Conservation (phyloP, 2,888 invertebrate genomes). For the Chirona hameri region DNA sequence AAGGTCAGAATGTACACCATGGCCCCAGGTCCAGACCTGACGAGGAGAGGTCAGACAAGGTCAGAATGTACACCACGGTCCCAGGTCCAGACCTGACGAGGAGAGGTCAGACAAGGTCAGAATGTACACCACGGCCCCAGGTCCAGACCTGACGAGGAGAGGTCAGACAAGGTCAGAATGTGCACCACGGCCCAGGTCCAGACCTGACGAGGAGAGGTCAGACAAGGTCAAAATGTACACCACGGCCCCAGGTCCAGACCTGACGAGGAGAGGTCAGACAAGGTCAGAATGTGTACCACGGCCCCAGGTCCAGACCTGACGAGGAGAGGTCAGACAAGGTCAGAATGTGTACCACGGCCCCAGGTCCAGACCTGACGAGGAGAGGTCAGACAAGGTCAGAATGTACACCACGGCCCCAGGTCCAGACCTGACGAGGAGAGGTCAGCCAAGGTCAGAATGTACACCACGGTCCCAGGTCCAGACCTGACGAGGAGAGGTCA, state of each 20-base stretch:
- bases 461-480: constrained; percentile 5
- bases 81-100: not conserved
- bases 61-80: not conserved
- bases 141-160: not conserved
- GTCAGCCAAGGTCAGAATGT: not conserved
- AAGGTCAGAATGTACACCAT: constrained; percentile 3
- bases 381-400: too few species aligned
- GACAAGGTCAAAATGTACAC: not conserved
- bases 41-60: not conserved
- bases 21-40: constrained; percentile 1
- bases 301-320: not conserved
- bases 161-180: not conserved
- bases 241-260: not conserved
- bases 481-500: not conserved
- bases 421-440: not conserved
- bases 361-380: too few species aligned
- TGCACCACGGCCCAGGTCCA: not conserved
- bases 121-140: not conserved
- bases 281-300: too few species aligned
- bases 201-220: not conserved
- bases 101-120: not conserved
- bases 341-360: constrained; percentile 6
- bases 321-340: too few species aligned
- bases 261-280: too few species aligned
- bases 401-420: not conserved